Percentiles rank a stretch among this genome's conserved stretches.
phyloP scores from a whole-genome alignment of 1,140 invertebrate genomes.

The Colletes gigas region DNA sequence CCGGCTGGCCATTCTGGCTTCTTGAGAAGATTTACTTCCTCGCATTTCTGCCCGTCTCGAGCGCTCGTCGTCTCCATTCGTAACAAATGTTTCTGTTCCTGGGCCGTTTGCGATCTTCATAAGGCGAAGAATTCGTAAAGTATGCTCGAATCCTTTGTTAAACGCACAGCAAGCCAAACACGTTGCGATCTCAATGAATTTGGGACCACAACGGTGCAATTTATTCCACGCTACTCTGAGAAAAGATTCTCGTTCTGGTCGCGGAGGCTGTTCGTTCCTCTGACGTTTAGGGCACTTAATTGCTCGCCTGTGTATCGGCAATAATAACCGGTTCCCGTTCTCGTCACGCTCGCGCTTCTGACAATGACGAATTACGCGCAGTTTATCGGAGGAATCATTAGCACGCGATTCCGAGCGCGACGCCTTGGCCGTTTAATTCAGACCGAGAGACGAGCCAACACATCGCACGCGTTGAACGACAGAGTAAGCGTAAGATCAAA shows the following conservation, averaged over 20 bases:
- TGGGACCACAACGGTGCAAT: too few species aligned
- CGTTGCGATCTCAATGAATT: too few species aligned
- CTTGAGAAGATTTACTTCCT: too few species aligned
- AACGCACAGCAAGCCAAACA: too few species aligned
- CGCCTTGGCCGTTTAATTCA: neutral
- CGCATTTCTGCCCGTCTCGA: too few species aligned
- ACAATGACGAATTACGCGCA: conserved; percentile 21
- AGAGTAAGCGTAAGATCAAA: neutral
- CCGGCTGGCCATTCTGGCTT: too few species aligned
- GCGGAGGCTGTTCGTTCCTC: neutral
- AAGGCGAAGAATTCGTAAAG: too few species aligned
- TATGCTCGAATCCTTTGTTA: too few species aligned
- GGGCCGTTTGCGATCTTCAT: too few species aligned
- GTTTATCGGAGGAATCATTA: conserved; percentile 14
- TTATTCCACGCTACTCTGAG: too few species aligned
- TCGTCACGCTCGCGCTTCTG: neutral
- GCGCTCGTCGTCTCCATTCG: too few species aligned
- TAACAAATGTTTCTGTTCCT: too few species aligned
- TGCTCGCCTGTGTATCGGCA: neutral
- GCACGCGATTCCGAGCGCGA: neutral
- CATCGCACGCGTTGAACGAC: conserved; percentile 4
- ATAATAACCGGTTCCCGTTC: neutral
- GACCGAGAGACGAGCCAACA: neutral
- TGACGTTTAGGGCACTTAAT: conserved; percentile 2
- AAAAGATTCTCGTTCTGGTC: neutral